Evolutionary conservation across 2,797 vertebrate genomes (phyloP).

Genomic region (Aeoliscus strigatus): DNA sequence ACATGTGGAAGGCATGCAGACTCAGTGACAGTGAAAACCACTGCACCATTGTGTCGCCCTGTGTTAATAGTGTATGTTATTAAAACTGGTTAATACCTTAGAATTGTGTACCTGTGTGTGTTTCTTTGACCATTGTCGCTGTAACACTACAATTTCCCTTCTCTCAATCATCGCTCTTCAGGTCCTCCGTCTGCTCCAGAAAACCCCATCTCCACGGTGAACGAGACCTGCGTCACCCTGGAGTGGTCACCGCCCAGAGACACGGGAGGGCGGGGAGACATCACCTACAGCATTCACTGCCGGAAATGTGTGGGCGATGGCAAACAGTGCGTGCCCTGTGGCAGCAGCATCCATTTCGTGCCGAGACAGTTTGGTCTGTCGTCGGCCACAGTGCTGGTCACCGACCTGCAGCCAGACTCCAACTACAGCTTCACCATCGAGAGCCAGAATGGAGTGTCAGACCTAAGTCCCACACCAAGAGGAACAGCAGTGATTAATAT

Average conservation of each 20-base stretch:
- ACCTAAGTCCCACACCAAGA: constrained; percentile 69
- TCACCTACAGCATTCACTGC: constrained; percentile 78
- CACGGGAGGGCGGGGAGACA: constrained; percentile 73
- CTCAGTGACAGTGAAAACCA: no score
- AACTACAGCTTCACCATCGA: constrained; percentile 81
- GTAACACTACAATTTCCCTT: no score
- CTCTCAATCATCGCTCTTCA: no score
- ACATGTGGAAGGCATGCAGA: no score
- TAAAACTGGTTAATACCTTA: no score
- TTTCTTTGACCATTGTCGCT: no score
- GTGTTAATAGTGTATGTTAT: no score
- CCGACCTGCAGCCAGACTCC: constrained; percentile 78
- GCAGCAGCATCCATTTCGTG: constrained; percentile 75
- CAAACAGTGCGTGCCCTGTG: constrained; percentile 72
- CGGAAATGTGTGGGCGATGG: constrained; percentile 71
- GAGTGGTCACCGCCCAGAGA: constrained; percentile 79
- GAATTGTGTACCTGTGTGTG: no score
- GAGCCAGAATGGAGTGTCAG: constrained; percentile 78
- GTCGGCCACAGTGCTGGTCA: constrained; percentile 67
- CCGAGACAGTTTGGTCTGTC: constrained; percentile 78
- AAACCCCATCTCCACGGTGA: constrained; percentile 77
- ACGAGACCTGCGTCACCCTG: constrained; percentile 79
- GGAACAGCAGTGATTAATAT: constrained; percentile 74
- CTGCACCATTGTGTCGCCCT: no score
- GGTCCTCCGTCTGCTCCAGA: constrained; percentile 80